A percentile compares a stretch with the other conserved stretches of the same genome.
Conservation (phyloP, 1,140 invertebrate genomes). For the Macrosteles quadrilineatus region DNA sequence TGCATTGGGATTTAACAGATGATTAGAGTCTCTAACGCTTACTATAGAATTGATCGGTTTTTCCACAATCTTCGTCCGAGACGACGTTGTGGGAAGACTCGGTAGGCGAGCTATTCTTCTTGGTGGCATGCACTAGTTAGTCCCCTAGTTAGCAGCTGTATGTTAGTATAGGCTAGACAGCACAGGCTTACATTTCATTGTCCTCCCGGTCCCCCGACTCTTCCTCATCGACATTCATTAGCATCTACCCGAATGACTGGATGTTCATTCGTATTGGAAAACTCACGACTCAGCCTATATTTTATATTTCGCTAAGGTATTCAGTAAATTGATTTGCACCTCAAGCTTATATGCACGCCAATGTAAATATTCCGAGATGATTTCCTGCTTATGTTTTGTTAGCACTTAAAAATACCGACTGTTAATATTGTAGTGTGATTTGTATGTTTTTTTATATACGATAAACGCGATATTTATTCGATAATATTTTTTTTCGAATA, state of each 20-base stretch:
- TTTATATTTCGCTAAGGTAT: no score
- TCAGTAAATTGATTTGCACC: not conserved
- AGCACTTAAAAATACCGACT: not conserved
- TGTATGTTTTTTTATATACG: not conserved
- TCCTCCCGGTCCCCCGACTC: not conserved
- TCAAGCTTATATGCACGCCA: not conserved
- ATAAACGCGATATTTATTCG: not conserved
- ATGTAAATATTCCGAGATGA: not conserved
- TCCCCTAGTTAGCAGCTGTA: not conserved
- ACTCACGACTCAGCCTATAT: no score
- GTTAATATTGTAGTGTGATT: no score
- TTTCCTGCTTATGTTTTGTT: not conserved
- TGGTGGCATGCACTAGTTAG: slow-evolving; percentile 26
- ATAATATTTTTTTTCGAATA: not conserved
- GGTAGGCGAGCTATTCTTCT: slow-evolving; percentile 15
- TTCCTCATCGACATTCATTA: not conserved
- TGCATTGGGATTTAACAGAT: slow-evolving; percentile 22
- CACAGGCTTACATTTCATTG: slow-evolving; percentile 1
- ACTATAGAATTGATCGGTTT: slow-evolving; percentile 1
- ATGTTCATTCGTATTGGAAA: no score
- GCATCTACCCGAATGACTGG: no score
- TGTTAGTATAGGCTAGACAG: slow-evolving; percentile 1
- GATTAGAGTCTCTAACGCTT: not conserved
- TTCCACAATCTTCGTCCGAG: not conserved
- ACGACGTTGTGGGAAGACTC: not conserved